Percentiles rank a stretch among this genome's conserved stretches.
Evolutionary conservation across 2,888 invertebrate species (phyloP).

Genomic region (Hoplodrina blanda): DNA sequence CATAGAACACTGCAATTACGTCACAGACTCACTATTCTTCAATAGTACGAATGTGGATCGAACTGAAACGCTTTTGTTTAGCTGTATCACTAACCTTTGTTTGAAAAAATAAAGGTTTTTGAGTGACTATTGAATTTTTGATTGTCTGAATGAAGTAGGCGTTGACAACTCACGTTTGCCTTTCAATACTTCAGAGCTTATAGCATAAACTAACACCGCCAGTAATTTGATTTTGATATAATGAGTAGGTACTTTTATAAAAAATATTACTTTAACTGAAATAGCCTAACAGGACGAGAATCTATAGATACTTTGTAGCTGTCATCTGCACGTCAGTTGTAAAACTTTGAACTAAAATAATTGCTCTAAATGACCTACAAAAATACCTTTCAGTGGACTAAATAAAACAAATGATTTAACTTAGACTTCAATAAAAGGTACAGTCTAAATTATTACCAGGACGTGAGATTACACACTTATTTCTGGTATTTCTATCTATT

Average conservation of each 20-base stretch:
- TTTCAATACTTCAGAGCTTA: background rate
- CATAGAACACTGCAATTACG: background rate
- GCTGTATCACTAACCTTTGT: background rate
- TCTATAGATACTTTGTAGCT: background rate
- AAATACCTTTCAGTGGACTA: too few species aligned
- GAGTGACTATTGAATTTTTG: background rate
- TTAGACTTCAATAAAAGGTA: too few species aligned
- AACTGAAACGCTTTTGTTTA: slow-evolving; percentile 19
- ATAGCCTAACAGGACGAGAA: background rate
- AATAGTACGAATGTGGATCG: slow-evolving; percentile 16
- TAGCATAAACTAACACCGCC: background rate
- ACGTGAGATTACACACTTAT: background rate
- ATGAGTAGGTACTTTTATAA: background rate
- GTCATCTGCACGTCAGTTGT: too few species aligned
- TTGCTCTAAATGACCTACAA: too few species aligned
- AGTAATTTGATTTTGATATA: background rate
- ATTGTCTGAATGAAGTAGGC: background rate
- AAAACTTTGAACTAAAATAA: background rate
- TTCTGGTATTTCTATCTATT: background rate
- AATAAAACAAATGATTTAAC: too few species aligned
- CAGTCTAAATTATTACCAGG: background rate
- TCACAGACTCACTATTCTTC: background rate
- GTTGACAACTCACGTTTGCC: background rate
- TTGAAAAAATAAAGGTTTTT: background rate
- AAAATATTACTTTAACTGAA: background rate